Evolutionary conservation across 2,888 invertebrate genomes (phyloP), one percentile per base, ranked within the genome.

Genomic region (Peribatodes rhomboidaria): DNA sequence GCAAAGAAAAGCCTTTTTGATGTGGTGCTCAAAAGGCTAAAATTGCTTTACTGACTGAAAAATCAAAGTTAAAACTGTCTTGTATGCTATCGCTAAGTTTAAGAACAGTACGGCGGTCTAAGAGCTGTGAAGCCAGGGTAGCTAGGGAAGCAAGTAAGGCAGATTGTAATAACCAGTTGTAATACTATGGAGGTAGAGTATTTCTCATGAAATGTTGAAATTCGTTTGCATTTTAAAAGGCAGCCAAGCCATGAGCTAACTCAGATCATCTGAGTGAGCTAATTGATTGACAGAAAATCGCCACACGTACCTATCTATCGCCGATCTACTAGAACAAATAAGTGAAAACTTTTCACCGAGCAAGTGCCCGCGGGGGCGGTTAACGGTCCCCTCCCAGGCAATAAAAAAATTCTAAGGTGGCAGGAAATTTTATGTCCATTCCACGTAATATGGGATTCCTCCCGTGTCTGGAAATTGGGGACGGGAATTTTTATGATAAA

Each of bases 341-440:
- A n/a, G n/a, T 14, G 42, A 13, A 37, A 50, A 50, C 16, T 61
- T 53, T 35, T 31, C 44, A 35, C 16, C n/a, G n/a, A n/a, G 41
- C 13, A 16, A 49, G 31, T 39, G n/a, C 54, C 41, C 42, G 13
- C 11, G 42, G 42, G 54, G 16, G 10, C 35, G 50, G 37, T 60
- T 42, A 60, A 55, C 50, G 52, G 42, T 49, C 50, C 52, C 47
- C 60, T 41, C 20, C 18, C 44, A 22, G 60, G 60, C 41, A 61
- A 65, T 65, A 61, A 65, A 61, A 63, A 65, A 65, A 65, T 56
- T 60, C 60, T 61, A 61, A 60, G 60, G 60, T 46, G 60, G 60
- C 60, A 65, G 65, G 60, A 65, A 54, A 60, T 60, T 65, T 65
- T 65, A 65, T 61, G 65, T 52, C 56, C 52, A 59, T 54, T 65